phyloP scores from a whole-genome alignment of 1,140 invertebrate genomes.

The Ooceraea biroi region DNA sequence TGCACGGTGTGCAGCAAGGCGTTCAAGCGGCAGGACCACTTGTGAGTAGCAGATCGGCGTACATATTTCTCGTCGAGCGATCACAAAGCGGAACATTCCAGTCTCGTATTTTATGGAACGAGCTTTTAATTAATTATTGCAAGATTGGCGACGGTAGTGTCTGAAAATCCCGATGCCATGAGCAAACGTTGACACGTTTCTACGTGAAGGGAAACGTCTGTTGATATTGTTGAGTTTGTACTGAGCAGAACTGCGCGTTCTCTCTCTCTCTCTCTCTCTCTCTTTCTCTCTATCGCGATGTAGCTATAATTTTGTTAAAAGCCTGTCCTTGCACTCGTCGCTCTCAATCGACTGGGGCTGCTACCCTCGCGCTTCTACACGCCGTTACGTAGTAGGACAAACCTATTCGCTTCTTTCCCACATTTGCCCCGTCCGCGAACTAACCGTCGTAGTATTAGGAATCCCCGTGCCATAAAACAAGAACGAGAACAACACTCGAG shows the following conservation, averaged over 20 bases:
- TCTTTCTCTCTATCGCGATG: too few species aligned
- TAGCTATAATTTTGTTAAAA: not conserved
- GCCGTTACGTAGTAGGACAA: not conserved
- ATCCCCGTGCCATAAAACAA: slow-evolving; percentile 38
- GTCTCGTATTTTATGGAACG: not conserved
- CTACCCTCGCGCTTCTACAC: not conserved
- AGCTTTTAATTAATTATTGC: not conserved
- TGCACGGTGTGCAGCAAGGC: slow-evolving; percentile 98
- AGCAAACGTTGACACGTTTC: too few species aligned
- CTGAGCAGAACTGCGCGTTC: too few species aligned
- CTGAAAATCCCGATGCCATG: too few species aligned
- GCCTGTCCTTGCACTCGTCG: not conserved
- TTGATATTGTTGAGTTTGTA: too few species aligned
- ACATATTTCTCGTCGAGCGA: slow-evolving; percentile 2
- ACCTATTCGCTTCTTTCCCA: not conserved
- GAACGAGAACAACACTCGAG: slow-evolving; percentile 58
- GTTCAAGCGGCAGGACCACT: slow-evolving; percentile 99
- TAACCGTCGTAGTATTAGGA: slow-evolving; percentile 17
- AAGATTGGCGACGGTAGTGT: not conserved
- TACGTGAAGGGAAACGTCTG: too few species aligned
- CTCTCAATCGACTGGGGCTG: not conserved
- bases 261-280: too few species aligned
- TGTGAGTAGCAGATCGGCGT: slow-evolving; percentile 91
- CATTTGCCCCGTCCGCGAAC: not conserved
- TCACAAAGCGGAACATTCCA: not conserved